A percentile compares a stretch with the other conserved stretches of the same genome.
Conservation (phyloP, 1,140 invertebrate species). For the Odontomachus brunneus region DNA sequence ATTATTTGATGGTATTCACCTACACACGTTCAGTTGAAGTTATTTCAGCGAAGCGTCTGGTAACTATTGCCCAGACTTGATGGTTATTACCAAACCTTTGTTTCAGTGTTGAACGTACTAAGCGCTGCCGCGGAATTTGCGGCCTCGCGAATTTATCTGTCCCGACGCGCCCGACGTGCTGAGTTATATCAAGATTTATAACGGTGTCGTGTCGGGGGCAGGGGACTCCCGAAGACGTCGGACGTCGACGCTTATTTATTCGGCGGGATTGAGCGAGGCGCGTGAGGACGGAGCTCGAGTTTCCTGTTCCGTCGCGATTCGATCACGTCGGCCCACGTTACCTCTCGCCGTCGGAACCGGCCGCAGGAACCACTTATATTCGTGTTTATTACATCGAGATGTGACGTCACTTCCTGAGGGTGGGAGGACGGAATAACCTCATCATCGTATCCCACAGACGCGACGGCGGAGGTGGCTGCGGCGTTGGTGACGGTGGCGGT, state of each 20-base stretch:
- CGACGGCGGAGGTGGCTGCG: slow-evolving; percentile 17
- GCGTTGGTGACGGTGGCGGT: slow-evolving; percentile 18
- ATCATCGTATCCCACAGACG: slow-evolving; percentile 73
- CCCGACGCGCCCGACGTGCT: slow-evolving; percentile 46
- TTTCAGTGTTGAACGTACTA: too few relatives aligned
- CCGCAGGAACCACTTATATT: slow-evolving; percentile 74
- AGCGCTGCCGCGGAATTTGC: slow-evolving; percentile 20
- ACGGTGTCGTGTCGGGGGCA: slow-evolving; percentile 34
- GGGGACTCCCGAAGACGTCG: slow-evolving; percentile 52
- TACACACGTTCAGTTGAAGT: too few relatives aligned
- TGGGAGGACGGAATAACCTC: slow-evolving; percentile 75
- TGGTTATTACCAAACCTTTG: too few relatives aligned
- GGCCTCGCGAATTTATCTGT: slow-evolving; percentile 47
- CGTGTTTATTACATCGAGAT: slow-evolving; percentile 77
- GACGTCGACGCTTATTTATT: slow-evolving; percentile 66
- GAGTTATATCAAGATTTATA: slow-evolving; percentile 61
- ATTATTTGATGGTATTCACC: too few relatives aligned
- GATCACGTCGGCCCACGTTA: slow-evolving; percentile 66
- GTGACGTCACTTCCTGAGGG: slow-evolving; percentile 75
- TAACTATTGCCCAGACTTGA: too few relatives aligned
- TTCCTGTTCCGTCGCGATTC: slow-evolving; percentile 72
- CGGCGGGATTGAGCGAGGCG: slow-evolving; percentile 19
- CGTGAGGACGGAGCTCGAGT: slow-evolving; percentile 42
- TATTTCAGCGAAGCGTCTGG: too few relatives aligned
- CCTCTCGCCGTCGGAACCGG: slow-evolving; percentile 57